A percentile compares a stretch with the other conserved stretches of the same genome.
These are phyloP conservation scores for Papilio dardanus DNA, from an alignment of 1,140 invertebrate genomes.

Conservation along the genomic window DNA sequence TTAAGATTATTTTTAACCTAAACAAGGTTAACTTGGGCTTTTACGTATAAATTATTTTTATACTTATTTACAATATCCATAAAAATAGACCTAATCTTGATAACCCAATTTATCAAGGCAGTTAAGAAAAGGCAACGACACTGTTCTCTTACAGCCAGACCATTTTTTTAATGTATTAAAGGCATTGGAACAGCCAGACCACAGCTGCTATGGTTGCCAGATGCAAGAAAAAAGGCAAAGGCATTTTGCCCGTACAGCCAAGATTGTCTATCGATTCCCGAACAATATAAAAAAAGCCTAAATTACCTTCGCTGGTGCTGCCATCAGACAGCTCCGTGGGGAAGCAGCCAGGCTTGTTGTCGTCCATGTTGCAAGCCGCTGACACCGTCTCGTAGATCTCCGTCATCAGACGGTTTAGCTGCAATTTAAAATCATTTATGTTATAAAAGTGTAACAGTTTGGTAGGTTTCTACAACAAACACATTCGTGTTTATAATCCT, in stretches of 20 bases:
- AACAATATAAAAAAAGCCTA: background rate
- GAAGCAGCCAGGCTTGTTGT: slow-evolving; percentile 68
- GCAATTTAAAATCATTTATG: slow-evolving; percentile 38
- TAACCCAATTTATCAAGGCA: too few relatives aligned
- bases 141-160: background rate
- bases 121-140: background rate
- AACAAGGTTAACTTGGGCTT: background rate
- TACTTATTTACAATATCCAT: background rate
- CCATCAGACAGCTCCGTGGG: slow-evolving; percentile 65
- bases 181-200: background rate
- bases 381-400: slow-evolving; percentile 80
- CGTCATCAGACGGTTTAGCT: slow-evolving; percentile 78
- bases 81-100: too few relatives aligned
- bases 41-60: background rate
- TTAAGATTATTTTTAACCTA: slow-evolving; percentile 20
- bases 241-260: too few relatives aligned
- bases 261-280: too few relatives aligned
- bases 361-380: slow-evolving; percentile 76
- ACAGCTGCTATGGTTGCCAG: too few relatives aligned
- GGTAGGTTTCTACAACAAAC: too few relatives aligned
- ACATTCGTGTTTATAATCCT: too few relatives aligned
- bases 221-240: too few relatives aligned
- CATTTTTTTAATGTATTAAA: too few relatives aligned
- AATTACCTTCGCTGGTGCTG: slow-evolving; percentile 66
- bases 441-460: too few relatives aligned